phyloP scores from a whole-genome alignment of 2,888 invertebrate genomes.

The Timandra comae region DNA sequence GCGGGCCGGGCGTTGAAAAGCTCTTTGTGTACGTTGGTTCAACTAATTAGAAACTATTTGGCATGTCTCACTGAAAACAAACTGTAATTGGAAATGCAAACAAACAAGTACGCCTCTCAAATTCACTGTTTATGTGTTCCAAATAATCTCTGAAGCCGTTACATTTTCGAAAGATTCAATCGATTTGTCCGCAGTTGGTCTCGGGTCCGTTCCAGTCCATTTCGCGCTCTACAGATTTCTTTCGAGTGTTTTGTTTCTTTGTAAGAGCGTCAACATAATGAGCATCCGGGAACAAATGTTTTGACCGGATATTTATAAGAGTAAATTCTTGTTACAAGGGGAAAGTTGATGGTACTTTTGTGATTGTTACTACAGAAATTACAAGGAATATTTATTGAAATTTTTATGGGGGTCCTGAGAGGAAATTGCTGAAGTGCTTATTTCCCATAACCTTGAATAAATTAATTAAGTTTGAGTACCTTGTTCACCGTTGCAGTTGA shows the following conservation, averaged over 20 bases:
- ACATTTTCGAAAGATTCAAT: slow-evolving; percentile 14
- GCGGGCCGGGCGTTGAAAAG: slow-evolving; percentile 1
- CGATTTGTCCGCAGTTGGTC: slow-evolving; percentile 29
- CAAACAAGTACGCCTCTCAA: slow-evolving; percentile 7
- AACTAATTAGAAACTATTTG: slow-evolving; percentile 16
- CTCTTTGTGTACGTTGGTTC: slow-evolving; percentile 8
- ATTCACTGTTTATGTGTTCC: slow-evolving; percentile 4
- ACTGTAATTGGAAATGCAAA: slow-evolving; percentile 11
- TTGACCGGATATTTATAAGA: slow-evolving; percentile 51
- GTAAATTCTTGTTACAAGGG: slow-evolving; percentile 32
- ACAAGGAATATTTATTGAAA: too few relatives aligned
- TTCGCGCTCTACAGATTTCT: slow-evolving; percentile 52
- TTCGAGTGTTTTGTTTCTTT: slow-evolving; percentile 54
- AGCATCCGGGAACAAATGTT: slow-evolving; percentile 44
- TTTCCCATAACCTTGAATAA: too few relatives aligned
- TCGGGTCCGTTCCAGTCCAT: slow-evolving; percentile 42
- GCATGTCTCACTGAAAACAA: slow-evolving; percentile 8
- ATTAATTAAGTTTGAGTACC: slow-evolving; percentile 66
- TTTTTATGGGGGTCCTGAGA: too few relatives aligned
- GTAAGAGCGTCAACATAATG: slow-evolving; percentile 50
- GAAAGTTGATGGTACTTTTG: slow-evolving; percentile 24
- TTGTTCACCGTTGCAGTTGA: slow-evolving; percentile 91
- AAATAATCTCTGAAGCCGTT: slow-evolving; percentile 14
- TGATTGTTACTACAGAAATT: slow-evolving; percentile 26
- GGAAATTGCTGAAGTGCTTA: too few relatives aligned